Percentiles rank a stretch among this genome's conserved stretches.
Evolutionary conservation across 2,797 vertebrate genomes (phyloP).

Genomic region (Scomberomorus guttatus): DNA sequence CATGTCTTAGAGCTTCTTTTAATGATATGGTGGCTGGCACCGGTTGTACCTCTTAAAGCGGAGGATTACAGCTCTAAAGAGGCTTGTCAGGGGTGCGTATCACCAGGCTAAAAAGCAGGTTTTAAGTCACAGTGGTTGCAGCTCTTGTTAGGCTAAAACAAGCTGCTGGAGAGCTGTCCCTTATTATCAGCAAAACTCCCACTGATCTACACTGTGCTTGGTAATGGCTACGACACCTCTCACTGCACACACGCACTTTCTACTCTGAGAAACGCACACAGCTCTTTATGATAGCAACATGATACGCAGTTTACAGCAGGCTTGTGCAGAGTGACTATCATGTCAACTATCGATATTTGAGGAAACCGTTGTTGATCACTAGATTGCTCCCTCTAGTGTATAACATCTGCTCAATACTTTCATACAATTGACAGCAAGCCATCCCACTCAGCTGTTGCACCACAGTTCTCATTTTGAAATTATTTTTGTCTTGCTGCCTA

Average conservation of each 20-base stretch:
- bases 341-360: too few relatives aligned
- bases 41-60: conserved; percentile 11
- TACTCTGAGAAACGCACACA: not conserved
- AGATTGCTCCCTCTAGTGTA: too few relatives aligned
- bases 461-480: too few relatives aligned
- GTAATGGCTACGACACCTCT: not conserved
- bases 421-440: too few relatives aligned
- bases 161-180: conserved; percentile 4
- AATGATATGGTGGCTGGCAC: conserved; percentile 18
- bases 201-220: conserved; percentile 3
- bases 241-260: not conserved
- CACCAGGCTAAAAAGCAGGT: conserved; percentile 1
- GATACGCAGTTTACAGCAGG: too few relatives aligned
- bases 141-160: conserved; percentile 33
- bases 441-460: too few relatives aligned
- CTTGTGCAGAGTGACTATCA: too few relatives aligned
- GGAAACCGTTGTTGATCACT: too few relatives aligned
- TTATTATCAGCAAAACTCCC: conserved; percentile 19
- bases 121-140: conserved; percentile 29
- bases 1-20: conserved; percentile 14
- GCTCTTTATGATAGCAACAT: not conserved
- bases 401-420: too few relatives aligned
- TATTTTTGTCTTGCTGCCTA: too few relatives aligned
- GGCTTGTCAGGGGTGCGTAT: conserved; percentile 2
- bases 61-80: conserved; percentile 42